A percentile compares a stretch with the other conserved stretches of the same genome.
These are phyloP conservation scores for Pheosia tremula DNA, from an alignment of 2,888 invertebrate genomes.

Conservation along the genomic window DNA sequence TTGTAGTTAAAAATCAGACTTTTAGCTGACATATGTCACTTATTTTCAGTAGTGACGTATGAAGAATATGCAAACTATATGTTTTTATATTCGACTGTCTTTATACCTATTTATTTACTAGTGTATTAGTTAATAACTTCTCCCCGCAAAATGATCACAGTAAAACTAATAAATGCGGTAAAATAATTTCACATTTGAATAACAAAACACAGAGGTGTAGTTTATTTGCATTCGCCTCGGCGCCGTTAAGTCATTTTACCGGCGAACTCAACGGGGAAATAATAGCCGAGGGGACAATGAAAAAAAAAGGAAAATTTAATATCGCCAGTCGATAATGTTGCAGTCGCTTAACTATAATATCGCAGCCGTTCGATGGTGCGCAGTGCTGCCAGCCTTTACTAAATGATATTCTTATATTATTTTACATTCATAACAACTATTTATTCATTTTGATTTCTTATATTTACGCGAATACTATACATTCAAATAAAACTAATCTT, in stretches of 20 bases:
- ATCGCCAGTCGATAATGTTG: slow-evolving; percentile 52
- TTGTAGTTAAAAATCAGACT: no score
- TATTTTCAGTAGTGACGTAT: no score
- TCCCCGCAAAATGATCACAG: no score
- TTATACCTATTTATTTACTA: no score
- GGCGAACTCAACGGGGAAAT: slow-evolving; percentile 34
- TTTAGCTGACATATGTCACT: no score
- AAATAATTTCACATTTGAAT: slow-evolving; percentile 38
- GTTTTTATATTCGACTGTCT: no score
- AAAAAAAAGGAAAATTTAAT: slow-evolving; percentile 52
- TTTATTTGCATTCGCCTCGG: slow-evolving; percentile 39
- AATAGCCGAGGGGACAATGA: slow-evolving; percentile 36
- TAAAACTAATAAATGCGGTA: slow-evolving; percentile 15
- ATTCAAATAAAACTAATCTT: no score
- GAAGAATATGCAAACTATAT: no score
- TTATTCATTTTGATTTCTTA: no score
- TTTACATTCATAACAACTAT: no score
- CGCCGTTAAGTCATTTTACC: slow-evolving; percentile 38
- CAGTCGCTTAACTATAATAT: slow-evolving; percentile 46
- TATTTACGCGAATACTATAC: no score
- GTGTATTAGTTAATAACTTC: no score
- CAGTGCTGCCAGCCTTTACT: slow-evolving; percentile 3
- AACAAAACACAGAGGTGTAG: slow-evolving; percentile 38
- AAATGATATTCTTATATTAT: neutral
- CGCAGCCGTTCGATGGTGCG: slow-evolving; percentile 1